These are phyloP conservation scores for Drosophila repleta DNA, from an alignment of 1,140 invertebrate species.

Conservation along the genomic window DNA sequence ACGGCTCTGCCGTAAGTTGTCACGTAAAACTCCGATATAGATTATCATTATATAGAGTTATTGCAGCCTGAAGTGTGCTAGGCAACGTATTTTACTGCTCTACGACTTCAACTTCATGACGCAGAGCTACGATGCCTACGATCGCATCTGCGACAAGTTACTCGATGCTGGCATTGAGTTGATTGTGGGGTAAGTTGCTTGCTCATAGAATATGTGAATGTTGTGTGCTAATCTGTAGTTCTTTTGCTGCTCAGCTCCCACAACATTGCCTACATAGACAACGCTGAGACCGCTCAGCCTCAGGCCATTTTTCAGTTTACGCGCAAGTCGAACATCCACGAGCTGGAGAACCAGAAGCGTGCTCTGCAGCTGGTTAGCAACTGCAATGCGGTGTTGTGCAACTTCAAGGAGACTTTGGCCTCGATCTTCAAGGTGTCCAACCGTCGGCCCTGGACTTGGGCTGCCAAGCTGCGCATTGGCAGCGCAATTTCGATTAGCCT, in stretches of 20 bases:
- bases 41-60: too few relatives aligned
- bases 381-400: conserved; percentile 70
- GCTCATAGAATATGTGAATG: not conserved
- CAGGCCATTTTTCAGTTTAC: conserved; percentile 62
- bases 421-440: conserved; percentile 55
- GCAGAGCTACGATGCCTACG: conserved; percentile 53
- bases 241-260: conserved; percentile 37
- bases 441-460: conserved; percentile 71
- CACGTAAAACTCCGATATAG: not conserved
- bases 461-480: conserved; percentile 66
- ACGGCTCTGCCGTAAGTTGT: conserved; percentile 39
- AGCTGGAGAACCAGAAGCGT: conserved; percentile 68
- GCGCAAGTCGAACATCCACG: conserved; percentile 32
- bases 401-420: conserved; percentile 63
- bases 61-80: conserved; percentile 34
- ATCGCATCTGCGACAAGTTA: conserved; percentile 37
- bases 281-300: conserved; percentile 40
- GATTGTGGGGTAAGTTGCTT: conserved; percentile 66
- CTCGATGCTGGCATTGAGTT: conserved; percentile 50
- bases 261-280: conserved; percentile 71
- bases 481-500: conserved; percentile 55
- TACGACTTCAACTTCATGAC: conserved; percentile 67
- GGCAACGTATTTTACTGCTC: conserved; percentile 62
- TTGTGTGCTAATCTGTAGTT: not conserved
- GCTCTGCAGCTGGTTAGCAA: conserved; percentile 58